These are phyloP conservation scores for Lacerta bilineata DNA, from an alignment of 2,797 vertebrate species.

Conservation along the genomic window DNA sequence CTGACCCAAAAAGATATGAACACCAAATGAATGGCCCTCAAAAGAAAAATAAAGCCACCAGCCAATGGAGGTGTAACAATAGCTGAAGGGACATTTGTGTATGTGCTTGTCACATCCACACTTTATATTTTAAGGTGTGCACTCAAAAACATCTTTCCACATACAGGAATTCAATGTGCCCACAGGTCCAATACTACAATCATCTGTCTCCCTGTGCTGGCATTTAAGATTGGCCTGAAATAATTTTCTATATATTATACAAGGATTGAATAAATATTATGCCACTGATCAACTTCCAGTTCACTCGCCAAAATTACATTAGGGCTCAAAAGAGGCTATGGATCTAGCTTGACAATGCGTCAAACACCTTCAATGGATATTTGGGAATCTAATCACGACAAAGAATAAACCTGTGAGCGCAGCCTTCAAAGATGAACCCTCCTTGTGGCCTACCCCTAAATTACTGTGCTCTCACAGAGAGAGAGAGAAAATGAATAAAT, in stretches of 20 bases:
- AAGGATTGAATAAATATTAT: not conserved
- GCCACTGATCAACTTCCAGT: not conserved
- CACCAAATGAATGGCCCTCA: not conserved
- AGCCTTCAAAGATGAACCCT: conserved; percentile 6
- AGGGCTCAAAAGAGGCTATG: not conserved
- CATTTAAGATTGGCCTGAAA: not conserved
- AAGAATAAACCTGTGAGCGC: not conserved
- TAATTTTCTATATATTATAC: not conserved
- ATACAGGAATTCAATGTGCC: not conserved
- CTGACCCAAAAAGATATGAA: not conserved
- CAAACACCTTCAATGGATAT: not conserved
- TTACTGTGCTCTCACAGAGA: not conserved
- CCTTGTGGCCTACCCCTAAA: not conserved
- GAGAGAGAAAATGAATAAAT: not conserved
- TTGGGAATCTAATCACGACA: conserved; percentile 16
- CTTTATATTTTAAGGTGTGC: too few relatives aligned
- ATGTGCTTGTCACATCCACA: not conserved
- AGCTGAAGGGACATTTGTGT: too few relatives aligned
- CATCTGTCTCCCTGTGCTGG: not conserved
- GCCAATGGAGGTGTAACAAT: not conserved
- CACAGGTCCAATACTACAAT: not conserved
- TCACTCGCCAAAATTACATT: not conserved
- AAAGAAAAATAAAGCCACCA: not conserved
- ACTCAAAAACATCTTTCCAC: not conserved
- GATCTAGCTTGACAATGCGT: rapidly evolving